These are phyloP conservation scores for Bombyx mori DNA, from an alignment of 1,140 invertebrate genomes.

Conservation along the genomic window DNA sequence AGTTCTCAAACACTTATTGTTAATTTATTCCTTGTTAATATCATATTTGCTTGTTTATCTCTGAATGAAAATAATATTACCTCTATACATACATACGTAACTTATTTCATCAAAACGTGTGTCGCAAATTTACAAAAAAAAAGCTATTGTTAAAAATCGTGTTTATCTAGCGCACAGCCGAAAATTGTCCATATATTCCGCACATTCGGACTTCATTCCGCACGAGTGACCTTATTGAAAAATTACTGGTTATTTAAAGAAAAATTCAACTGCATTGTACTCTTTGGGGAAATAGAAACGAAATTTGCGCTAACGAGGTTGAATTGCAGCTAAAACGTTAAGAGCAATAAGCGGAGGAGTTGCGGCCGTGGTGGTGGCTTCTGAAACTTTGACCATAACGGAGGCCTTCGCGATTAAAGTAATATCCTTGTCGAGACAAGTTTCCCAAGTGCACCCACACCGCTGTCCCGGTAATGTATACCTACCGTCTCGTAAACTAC, in stretches of 20 bases:
- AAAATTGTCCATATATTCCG: conserved; percentile 4
- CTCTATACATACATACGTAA: too few relatives aligned
- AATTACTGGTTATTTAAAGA: not conserved
- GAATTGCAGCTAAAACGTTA: not conserved
- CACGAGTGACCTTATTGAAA: not conserved
- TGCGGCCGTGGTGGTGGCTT: conserved; percentile 17
- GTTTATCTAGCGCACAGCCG: too few relatives aligned
- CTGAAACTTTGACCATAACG: conserved; percentile 38
- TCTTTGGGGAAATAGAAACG: not conserved
- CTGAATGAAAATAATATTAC: too few relatives aligned
- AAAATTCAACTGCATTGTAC: not conserved
- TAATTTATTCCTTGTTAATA: too few relatives aligned
- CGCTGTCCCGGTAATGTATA: conserved; percentile 13
- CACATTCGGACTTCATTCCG: conserved; percentile 1
- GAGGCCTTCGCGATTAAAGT: conserved; percentile 43
- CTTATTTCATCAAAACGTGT: too few relatives aligned
- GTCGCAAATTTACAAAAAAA: too few relatives aligned
- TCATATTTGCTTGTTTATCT: too few relatives aligned
- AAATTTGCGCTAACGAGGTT: not conserved
- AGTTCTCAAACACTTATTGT: too few relatives aligned
- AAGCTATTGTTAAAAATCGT: too few relatives aligned
- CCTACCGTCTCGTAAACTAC: conserved; percentile 14
- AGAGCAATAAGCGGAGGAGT: conserved; percentile 23
- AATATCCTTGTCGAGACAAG: conserved; percentile 30
- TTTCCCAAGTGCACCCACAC: conserved; percentile 18